Conservation (phyloP, 2,888 invertebrate genomes). For the Myopa testacea region DNA sequence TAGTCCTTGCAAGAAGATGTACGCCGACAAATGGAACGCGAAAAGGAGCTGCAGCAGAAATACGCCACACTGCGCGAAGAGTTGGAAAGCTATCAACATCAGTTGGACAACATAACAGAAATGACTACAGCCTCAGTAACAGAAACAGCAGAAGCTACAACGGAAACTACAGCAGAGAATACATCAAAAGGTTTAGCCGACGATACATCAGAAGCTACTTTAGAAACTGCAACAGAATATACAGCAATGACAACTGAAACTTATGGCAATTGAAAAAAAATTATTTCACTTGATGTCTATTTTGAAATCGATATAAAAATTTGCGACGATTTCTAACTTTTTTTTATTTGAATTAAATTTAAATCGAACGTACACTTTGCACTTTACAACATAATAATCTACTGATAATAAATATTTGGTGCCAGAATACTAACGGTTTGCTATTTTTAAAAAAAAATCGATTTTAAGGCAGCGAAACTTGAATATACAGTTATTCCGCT, state of each 20-base stretch:
- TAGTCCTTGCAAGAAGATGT: slow-evolving; percentile 92
- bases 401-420: slow-evolving; percentile 54
- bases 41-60: slow-evolving; percentile 85
- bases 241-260: no score
- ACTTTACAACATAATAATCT: slow-evolving; percentile 19
- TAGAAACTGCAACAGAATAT: no score
- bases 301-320: neutral
- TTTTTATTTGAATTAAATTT: slow-evolving; percentile 21
- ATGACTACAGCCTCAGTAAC: neutral
- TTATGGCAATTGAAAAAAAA: no score
- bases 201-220: neutral
- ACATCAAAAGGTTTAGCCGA: neutral
- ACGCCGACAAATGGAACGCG: slow-evolving; percentile 89
- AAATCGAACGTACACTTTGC: slow-evolving; percentile 28
- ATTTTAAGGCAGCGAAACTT: slow-evolving; percentile 37
- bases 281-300: no score
- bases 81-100: slow-evolving; percentile 67
- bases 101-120: neutral
- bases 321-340: neutral
- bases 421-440: slow-evolving; percentile 65
- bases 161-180: no score
- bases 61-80: slow-evolving; percentile 82
- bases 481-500: slow-evolving; percentile 36
- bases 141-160: no score
- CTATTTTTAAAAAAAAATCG: slow-evolving; percentile 41